phyloP scores from a whole-genome alignment of 1,140 invertebrate species.

The Neodiprion pinetum region DNA sequence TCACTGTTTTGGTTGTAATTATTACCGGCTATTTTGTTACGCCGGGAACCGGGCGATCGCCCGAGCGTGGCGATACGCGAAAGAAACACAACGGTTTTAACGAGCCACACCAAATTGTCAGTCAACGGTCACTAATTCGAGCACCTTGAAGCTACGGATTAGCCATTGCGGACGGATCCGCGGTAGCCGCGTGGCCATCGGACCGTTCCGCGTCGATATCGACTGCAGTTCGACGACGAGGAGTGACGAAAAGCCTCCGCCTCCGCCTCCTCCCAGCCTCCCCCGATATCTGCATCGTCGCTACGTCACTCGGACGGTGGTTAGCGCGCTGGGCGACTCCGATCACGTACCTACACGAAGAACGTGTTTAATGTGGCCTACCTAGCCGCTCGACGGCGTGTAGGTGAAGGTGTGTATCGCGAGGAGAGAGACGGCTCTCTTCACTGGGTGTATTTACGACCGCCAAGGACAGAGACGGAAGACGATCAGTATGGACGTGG shows the following conservation, averaged over 20 bases:
- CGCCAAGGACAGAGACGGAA: constrained; percentile 28
- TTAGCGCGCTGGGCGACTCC: constrained; percentile 29
- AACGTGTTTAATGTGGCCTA: constrained; percentile 22
- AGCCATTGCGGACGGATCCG: no score
- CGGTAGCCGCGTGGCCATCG: no score
- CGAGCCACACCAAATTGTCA: neutral
- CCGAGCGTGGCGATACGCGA: neutral
- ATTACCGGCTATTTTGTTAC: neutral
- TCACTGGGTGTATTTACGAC: constrained; percentile 38
- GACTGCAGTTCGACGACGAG: no score
- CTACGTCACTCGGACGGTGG: constrained; percentile 25
- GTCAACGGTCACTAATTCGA: no score
- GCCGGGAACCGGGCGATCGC: neutral
- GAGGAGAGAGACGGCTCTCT: constrained; percentile 32
- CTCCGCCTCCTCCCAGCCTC: constrained; percentile 7
- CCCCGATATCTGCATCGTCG: constrained; percentile 2
- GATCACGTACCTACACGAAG: constrained; percentile 30
- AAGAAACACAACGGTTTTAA: constrained; percentile 5
- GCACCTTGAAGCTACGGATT: no score
- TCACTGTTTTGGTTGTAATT: neutral
- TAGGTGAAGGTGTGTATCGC: constrained; percentile 22
- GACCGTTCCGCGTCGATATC: no score
- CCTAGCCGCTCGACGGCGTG: constrained; percentile 13
- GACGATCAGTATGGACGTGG: constrained; percentile 42
- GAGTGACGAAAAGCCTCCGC: no score